phyloP scores from a whole-genome alignment of 2,888 invertebrate species.

The Cyclophora punctaria region DNA sequence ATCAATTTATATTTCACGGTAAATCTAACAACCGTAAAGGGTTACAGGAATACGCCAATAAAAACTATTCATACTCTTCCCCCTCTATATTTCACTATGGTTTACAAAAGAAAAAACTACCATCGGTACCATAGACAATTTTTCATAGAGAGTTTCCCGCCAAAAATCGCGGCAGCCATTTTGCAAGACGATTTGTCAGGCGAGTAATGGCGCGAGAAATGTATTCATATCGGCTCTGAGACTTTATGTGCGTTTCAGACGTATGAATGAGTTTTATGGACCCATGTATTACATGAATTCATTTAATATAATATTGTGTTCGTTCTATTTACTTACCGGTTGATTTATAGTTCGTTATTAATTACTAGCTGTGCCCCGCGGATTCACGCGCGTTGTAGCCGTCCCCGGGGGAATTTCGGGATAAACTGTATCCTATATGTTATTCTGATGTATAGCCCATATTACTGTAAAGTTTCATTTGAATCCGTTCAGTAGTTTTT shows the following conservation, averaged over 20 bases:
- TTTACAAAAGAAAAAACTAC: slow-evolving; percentile 32
- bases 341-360: no score
- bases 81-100: slow-evolving; percentile 13
- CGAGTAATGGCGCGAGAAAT: slow-evolving; percentile 78
- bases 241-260: slow-evolving; percentile 2
- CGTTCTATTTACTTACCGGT: no score
- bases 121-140: slow-evolving; percentile 13
- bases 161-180: slow-evolving; percentile 59
- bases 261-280: no score
- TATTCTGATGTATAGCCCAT: no score
- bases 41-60: slow-evolving; percentile 48
- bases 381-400: no score
- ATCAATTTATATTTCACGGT: slow-evolving; percentile 25
- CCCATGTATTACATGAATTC: not conserved
- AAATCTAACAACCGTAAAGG: slow-evolving; percentile 44
- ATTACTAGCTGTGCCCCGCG: no score
- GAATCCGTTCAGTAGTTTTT: no score
- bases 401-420: no score
- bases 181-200: slow-evolving; percentile 73
- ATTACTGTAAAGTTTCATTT: no score
- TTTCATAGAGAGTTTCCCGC: slow-evolving; percentile 62
- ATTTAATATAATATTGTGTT: no score
- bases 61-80: slow-evolving; percentile 45
- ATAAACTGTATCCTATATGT: no score
- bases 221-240: slow-evolving; percentile 39